Percentiles rank a stretch among this genome's conserved stretches.
phyloP scores from a whole-genome alignment of 2,888 invertebrate genomes.

The Amorpha juglandis region DNA sequence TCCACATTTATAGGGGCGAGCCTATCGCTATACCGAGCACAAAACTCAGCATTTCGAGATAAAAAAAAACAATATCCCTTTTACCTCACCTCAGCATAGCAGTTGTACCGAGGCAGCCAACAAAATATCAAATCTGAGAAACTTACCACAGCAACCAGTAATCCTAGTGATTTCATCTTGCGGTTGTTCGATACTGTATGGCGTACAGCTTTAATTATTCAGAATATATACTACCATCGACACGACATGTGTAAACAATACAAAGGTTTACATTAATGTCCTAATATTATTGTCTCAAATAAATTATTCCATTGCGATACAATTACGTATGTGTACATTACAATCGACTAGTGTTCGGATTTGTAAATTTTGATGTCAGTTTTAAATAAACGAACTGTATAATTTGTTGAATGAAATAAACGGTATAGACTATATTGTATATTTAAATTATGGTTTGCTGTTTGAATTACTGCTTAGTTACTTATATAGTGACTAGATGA shows the following conservation, averaged over 20 bases:
- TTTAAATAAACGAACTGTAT: slow-evolving; percentile 17
- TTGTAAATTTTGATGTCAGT: slow-evolving; percentile 5
- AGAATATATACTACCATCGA: slow-evolving; percentile 6
- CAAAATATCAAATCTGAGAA: neutral
- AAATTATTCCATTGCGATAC: neutral
- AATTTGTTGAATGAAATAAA: too few species aligned
- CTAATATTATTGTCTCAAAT: neutral
- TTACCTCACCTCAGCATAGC: too few species aligned
- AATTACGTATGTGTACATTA: neutral
- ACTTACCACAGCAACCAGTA: slow-evolving; percentile 17
- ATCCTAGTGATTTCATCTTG: slow-evolving; percentile 12
- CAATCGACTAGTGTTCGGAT: neutral
- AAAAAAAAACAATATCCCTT: too few species aligned
- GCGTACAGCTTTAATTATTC: neutral
- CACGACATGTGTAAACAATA: slow-evolving; percentile 5
- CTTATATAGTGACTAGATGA: too few species aligned
- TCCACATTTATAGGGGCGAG: too few species aligned
- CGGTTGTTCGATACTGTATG: neutral
- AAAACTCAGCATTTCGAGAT: too few species aligned
- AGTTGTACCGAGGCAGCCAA: too few species aligned
- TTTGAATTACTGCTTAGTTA: neutral
- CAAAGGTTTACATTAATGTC: neutral
- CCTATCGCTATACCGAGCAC: too few species aligned
- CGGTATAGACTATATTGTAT: too few species aligned
- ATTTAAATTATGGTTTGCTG: too few species aligned